phyloP scores from a whole-genome alignment of 2,888 invertebrate genomes.

The Drosophila fulvimacula region DNA sequence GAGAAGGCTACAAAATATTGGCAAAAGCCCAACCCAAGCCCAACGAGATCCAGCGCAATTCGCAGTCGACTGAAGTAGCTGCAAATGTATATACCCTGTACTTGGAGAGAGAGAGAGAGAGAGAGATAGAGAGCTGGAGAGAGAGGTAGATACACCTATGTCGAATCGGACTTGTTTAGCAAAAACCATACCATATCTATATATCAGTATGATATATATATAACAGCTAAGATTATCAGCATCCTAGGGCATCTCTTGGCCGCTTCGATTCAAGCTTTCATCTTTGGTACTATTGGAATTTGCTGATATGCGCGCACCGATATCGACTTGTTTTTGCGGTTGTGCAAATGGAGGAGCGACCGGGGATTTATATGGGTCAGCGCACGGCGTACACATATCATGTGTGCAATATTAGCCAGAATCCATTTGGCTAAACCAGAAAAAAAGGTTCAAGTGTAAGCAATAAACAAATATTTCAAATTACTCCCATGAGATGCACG shows the following conservation, averaged over 20 bases:
- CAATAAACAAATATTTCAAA: conserved; percentile 47
- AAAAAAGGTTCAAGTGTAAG: conserved; percentile 7
- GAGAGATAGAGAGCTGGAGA: neutral
- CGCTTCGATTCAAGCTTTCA: neutral
- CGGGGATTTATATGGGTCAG: conserved; percentile 13
- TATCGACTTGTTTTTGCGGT: conserved; percentile 14
- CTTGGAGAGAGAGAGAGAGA: neutral
- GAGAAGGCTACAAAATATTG: conserved; percentile 3
- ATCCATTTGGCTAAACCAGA: conserved; percentile 4
- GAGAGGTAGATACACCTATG: no score
- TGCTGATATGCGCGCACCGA: conserved; percentile 19
- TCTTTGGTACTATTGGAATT: neutral
- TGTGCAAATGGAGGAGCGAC: neutral
- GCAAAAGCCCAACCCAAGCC: conserved; percentile 1
- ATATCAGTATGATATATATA: neutral
- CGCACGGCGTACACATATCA: conserved; percentile 4
- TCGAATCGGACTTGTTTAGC: neutral
- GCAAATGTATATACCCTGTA: conserved; percentile 1
- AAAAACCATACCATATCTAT: neutral
- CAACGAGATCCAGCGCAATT: neutral
- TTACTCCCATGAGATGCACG: conserved; percentile 47
- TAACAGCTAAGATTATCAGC: neutral
- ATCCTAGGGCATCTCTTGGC: conserved; percentile 1
- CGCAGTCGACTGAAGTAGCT: neutral
- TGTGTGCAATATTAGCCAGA: conserved; percentile 13